phyloP scores from a whole-genome alignment of 2,888 invertebrate genomes.

The Conistra vaccinii region DNA sequence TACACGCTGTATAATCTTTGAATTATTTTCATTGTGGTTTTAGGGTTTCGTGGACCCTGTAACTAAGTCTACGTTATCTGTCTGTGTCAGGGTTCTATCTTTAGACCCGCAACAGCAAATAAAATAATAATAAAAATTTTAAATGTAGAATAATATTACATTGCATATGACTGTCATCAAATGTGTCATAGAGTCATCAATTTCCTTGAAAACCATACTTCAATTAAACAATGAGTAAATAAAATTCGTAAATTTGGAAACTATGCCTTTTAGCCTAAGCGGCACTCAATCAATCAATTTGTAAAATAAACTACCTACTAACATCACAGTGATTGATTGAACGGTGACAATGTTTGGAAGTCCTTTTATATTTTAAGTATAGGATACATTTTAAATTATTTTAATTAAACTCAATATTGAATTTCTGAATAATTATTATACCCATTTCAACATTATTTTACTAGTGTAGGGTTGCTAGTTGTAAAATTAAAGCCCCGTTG shows the following conservation, averaged over 20 bases:
- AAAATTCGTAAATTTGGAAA: background rate
- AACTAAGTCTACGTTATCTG: background rate
- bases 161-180: background rate
- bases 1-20: background rate
- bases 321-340: conserved; percentile 5
- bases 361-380: background rate
- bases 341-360: conserved; percentile 2
- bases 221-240: background rate
- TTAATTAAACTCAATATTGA: background rate
- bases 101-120: background rate
- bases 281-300: conserved; percentile 16
- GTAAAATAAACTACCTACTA: background rate
- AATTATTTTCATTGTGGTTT: background rate
- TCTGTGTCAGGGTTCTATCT: background rate
- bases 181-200: background rate
- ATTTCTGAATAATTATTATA: background rate
- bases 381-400: background rate
- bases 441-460: too few species aligned
- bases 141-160: background rate
- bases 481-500: too few species aligned
- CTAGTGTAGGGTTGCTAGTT: too few species aligned
- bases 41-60: background rate
- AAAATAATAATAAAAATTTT: too few species aligned
- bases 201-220: background rate
- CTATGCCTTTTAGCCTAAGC: conserved; percentile 4